Evolutionary conservation across 1,140 invertebrate genomes (phyloP).

Genomic region (Brachionus asplanchnoidis): DNA sequence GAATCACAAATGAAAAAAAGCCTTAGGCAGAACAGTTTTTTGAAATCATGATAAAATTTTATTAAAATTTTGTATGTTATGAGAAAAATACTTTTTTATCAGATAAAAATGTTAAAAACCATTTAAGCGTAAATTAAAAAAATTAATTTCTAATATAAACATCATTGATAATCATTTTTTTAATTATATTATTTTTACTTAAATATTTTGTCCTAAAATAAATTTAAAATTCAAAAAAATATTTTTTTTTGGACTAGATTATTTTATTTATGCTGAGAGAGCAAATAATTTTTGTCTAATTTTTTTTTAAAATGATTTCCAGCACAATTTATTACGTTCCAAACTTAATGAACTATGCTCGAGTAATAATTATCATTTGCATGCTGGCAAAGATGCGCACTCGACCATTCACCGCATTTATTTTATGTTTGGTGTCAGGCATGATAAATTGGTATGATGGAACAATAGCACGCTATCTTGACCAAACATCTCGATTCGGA

Average conservation of each 20-base stretch:
- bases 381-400: not conserved
- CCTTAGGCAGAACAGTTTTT: no score
- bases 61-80: no score
- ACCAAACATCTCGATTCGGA: constrained; percentile 14
- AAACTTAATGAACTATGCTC: constrained; percentile 10
- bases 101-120: not conserved
- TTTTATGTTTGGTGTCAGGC: not conserved
- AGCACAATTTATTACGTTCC: not conserved
- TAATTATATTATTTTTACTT: no score
- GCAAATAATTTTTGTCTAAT: not conserved
- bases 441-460: constrained; percentile 3
- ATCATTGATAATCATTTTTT: not conserved
- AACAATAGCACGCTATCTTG: not conserved
- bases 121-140: not conserved
- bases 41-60: no score
- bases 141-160: not conserved
- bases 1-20: not conserved
- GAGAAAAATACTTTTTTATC: no score
- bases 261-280: not conserved
- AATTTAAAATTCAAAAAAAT: not conserved
- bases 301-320: not conserved
- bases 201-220: no score
- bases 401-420: not conserved
- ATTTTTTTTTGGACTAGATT: not conserved
- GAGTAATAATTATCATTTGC: not conserved